Evolutionary conservation across 2,113 vertebrate genomes (phyloP).

Genomic region (Limanda limanda): DNA sequence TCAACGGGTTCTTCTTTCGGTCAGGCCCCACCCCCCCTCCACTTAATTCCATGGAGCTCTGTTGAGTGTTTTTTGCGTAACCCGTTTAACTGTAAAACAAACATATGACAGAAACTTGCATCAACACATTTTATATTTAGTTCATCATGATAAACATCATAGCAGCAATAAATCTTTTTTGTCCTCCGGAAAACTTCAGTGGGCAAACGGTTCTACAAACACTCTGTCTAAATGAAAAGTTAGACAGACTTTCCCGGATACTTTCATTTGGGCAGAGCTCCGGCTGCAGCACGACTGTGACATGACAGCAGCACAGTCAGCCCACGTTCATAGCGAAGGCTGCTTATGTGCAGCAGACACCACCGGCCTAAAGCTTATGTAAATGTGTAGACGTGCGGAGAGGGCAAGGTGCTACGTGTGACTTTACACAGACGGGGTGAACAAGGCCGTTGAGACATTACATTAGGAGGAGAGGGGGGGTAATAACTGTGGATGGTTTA

Average conservation of each 20-base stretch:
- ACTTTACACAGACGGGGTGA: constrained; percentile 1
- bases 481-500: background rate
- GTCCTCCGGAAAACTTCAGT: too few relatives aligned
- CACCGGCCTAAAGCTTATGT: background rate
- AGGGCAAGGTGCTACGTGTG: constrained; percentile 19
- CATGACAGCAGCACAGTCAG: background rate
- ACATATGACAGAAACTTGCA: too few relatives aligned
- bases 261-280: background rate
- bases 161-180: too few relatives aligned
- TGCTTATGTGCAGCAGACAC: constrained; percentile 7
- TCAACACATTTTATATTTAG: too few relatives aligned
- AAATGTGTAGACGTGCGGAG: constrained; percentile 13
- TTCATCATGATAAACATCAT: too few relatives aligned
- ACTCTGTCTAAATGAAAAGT: too few relatives aligned
- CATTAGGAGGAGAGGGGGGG: background rate
- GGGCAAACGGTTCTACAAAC: too few relatives aligned
- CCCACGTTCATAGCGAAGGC: constrained; percentile 20
- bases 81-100: too few relatives aligned
- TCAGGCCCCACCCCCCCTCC: too few relatives aligned
- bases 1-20: background rate
- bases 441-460: background rate
- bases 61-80: too few relatives aligned
- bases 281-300: constrained; percentile 10
- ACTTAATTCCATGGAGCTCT: too few relatives aligned
- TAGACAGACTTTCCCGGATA: background rate